Conservation (phyloP, 2,888 invertebrate species). For the Trissolcus japonicus region DNA sequence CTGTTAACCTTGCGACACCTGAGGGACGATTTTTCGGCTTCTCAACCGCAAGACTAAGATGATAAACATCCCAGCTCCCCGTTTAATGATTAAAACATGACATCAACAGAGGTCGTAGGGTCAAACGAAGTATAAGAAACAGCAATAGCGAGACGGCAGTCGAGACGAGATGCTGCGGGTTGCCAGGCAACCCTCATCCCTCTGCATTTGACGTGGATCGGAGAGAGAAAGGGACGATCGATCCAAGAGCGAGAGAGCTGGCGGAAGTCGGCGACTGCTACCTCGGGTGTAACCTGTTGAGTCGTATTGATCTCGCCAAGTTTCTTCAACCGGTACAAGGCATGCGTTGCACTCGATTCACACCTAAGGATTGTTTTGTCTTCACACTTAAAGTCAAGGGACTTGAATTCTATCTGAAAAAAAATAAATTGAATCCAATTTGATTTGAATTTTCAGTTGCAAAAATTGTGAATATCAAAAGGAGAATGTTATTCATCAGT, state of each 20-base stretch:
- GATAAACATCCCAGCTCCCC: conserved; percentile 15
- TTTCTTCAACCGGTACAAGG: conserved; percentile 50
- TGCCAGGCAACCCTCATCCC: conserved; percentile 69
- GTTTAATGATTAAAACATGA: conserved; percentile 39
- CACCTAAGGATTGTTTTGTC: conserved; percentile 4
- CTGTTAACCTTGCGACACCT: conserved; percentile 10
- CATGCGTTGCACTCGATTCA: conserved; percentile 40
- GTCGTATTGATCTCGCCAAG: conserved; percentile 70
- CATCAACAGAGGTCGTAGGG: conserved; percentile 33
- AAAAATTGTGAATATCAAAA: too few relatives aligned
- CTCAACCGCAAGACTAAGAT: not conserved
- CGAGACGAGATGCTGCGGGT: conserved; percentile 56
- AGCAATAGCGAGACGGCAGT: conserved; percentile 15
- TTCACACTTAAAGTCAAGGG: not conserved
- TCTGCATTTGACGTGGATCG: conserved; percentile 61
- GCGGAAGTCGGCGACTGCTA: conserved; percentile 53
- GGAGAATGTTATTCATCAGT: too few relatives aligned
- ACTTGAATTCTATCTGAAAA: not conserved
- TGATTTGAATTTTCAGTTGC: not conserved
- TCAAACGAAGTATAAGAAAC: conserved; percentile 24
- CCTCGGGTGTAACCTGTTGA: conserved; percentile 72
- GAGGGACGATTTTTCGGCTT: conserved; percentile 9
- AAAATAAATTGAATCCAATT: not conserved
- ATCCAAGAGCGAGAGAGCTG: conserved; percentile 27
- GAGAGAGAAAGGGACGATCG: conserved; percentile 21